These are phyloP conservation scores for Aurelia sp. DNA, from an alignment of 30 jellyfish, hydroid and myxozoan genomes.

Conservation along the genomic window DNA sequence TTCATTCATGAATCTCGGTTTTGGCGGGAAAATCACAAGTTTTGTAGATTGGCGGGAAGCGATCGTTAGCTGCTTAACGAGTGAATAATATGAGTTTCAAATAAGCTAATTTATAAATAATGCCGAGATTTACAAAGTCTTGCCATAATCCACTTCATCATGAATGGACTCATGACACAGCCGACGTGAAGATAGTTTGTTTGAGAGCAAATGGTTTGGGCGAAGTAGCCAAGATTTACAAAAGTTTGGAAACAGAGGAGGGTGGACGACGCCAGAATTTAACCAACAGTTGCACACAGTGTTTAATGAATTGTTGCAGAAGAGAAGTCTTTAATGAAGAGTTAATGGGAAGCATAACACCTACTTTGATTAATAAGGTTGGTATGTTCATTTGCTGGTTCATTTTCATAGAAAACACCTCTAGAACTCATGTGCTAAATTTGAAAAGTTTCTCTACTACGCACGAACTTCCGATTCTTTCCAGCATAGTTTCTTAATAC, in stretches of 20 bases:
- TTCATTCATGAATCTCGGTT: too few species aligned
- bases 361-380: too few species aligned
- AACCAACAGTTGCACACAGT: constrained; percentile 1
- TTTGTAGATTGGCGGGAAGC: neutral
- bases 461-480: too few species aligned
- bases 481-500: too few species aligned
- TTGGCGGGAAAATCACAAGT: neutral
- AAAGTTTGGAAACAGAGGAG: constrained; percentile 18
- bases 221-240: neutral
- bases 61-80: neutral
- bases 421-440: too few species aligned
- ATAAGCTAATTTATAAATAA: neutral
- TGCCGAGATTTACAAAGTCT: constrained; percentile 20
- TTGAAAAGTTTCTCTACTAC: too few species aligned
- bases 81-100: neutral
- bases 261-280: neutral
- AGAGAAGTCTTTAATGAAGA: neutral
- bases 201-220: constrained; percentile 16
- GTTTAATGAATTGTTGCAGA: neutral
- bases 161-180: constrained; percentile 7
- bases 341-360: neutral
- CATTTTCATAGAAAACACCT: too few species aligned
- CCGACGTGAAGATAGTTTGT: neutral
- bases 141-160: constrained; percentile 20
- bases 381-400: too few species aligned